phyloP scores from a whole-genome alignment of 2,797 vertebrate species.

The Clarias pachynema region DNA sequence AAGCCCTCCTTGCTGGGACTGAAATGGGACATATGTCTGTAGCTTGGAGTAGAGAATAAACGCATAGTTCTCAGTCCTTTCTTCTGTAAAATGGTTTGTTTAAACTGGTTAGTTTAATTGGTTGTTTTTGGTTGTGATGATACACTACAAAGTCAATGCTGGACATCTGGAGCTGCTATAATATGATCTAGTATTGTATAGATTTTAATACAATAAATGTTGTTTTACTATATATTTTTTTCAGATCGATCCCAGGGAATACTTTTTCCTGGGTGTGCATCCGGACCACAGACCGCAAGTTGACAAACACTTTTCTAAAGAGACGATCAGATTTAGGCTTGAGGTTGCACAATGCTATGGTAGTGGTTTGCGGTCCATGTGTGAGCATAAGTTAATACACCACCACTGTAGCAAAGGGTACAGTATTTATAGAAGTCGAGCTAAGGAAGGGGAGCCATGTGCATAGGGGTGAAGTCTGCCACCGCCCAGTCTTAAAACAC shows the following conservation, averaged over 20 bases:
- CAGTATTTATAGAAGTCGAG: conserved; percentile 45
- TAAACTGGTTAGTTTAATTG: background rate
- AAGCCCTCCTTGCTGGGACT: background rate
- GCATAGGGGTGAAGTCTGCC: conserved; percentile 26
- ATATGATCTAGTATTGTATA: background rate
- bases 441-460: background rate
- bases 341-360: background rate
- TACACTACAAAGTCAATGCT: background rate
- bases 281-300: background rate
- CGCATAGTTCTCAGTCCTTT: background rate
- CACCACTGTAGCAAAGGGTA: conserved; percentile 25
- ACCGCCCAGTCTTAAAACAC: conserved; percentile 9
- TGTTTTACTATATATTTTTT: background rate
- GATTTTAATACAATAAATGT: background rate
- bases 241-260: background rate
- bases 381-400: background rate
- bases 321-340: conserved; percentile 9
- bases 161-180: background rate
- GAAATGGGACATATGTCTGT: background rate
- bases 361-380: conserved; percentile 13
- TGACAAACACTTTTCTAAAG: conserved; percentile 1
- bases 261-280: background rate
- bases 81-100: background rate
- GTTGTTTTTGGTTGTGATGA: background rate
- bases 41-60: background rate